These are phyloP conservation scores for Dicyrtoma fusca DNA, from an alignment of 2,888 invertebrate genomes.

Conservation along the genomic window DNA sequence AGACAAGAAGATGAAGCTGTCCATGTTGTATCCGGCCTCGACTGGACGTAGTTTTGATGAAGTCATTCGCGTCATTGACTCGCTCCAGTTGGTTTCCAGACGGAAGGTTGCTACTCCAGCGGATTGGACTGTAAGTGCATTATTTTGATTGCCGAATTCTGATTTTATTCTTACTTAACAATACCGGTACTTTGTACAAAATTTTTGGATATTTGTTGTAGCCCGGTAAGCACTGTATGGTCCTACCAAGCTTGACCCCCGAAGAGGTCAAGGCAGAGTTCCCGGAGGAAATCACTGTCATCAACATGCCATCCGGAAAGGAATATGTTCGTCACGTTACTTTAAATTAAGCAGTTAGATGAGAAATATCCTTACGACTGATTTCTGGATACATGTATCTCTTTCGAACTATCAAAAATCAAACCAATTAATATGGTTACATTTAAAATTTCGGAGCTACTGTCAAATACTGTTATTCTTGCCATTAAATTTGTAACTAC, in stretches of 20 bases:
- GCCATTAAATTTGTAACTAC: no score
- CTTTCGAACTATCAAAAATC: no score
- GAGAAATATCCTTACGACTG: no score
- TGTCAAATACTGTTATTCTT: no score
- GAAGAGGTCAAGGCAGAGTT: conserved; percentile 73
- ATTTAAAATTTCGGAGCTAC: no score
- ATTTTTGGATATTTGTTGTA: conserved; percentile 61
- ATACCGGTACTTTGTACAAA: no score
- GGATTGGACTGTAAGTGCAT: conserved; percentile 80
- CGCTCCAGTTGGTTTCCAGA: conserved; percentile 82
- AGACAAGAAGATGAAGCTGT: conserved; percentile 81
- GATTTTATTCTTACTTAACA: no score
- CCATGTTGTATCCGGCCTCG: conserved; percentile 92
- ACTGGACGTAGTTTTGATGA: conserved; percentile 95
- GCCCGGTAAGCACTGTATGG: conserved; percentile 86
- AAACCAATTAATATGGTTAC: no score
- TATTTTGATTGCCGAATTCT: no score
- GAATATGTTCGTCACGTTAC: conserved; percentile 69
- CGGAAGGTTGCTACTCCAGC: conserved; percentile 88
- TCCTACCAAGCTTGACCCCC: conserved; percentile 76
- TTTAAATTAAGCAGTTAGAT: conserved; percentile 13
- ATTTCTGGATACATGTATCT: no score
- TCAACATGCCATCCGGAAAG: conserved; percentile 82
- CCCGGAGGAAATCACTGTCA: conserved; percentile 68
- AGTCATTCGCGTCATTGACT: conserved; percentile 87